Conservation (phyloP, 1,140 invertebrate species). For the Ceratina japonica region DNA sequence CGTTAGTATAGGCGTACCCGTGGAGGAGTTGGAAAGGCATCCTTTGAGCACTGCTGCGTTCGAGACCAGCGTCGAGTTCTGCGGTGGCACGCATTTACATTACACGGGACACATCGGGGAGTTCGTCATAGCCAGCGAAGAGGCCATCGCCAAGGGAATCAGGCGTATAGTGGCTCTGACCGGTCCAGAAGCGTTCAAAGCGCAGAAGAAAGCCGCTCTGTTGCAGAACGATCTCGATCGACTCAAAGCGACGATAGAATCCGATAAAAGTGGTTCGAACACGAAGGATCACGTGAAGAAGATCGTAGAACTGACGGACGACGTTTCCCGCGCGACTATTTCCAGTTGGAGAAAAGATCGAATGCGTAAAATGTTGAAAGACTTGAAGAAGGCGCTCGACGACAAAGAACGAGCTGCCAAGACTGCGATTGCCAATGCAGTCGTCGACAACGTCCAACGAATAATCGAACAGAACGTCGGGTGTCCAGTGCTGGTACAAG, state of each 20-base stretch:
- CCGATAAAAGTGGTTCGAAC: constrained; percentile 80
- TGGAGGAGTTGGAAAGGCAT: constrained; percentile 93
- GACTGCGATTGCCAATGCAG: constrained; percentile 86
- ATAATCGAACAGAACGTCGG: constrained; percentile 86
- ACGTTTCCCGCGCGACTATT: constrained; percentile 90
- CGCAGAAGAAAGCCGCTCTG: constrained; percentile 87
- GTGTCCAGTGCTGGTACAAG: constrained; percentile 87
- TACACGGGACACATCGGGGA: constrained; percentile 94
- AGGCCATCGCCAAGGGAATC: constrained; percentile 99
- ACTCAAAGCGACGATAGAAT: constrained; percentile 83
- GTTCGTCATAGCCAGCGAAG: constrained; percentile 97
- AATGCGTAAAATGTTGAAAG: constrained; percentile 89
- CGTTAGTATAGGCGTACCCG: constrained; percentile 95
- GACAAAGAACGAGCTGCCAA: constrained; percentile 94
- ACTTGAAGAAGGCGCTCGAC: constrained; percentile 93
- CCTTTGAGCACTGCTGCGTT: constrained; percentile 88
- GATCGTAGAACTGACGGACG: constrained; percentile 91
- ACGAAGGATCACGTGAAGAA: constrained; percentile 85
- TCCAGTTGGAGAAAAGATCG: constrained; percentile 96
- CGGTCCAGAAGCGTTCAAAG: constrained; percentile 94
- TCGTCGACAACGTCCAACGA: constrained; percentile 91
- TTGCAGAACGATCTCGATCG: constrained; percentile 88
- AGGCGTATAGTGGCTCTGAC: constrained; percentile 98
- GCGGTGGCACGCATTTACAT: constrained; percentile 98
- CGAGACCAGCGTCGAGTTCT: constrained; percentile 98